Evolutionary conservation across 2,797 vertebrate genomes (phyloP).

Genomic region (Falco concolor): DNA sequence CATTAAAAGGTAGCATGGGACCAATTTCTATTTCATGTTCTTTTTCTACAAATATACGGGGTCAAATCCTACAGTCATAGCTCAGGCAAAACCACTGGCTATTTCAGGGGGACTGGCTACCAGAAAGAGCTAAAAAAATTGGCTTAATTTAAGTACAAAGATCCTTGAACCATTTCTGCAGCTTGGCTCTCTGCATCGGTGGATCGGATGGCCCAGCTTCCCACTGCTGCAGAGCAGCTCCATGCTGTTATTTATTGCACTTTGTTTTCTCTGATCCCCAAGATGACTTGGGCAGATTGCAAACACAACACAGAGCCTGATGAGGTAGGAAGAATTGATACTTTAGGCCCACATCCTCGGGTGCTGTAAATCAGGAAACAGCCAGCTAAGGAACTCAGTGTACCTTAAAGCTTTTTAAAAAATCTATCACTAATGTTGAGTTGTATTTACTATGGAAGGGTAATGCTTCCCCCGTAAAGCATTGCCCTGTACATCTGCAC

Average conservation of each 20-base stretch:
- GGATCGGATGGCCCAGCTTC: neutral
- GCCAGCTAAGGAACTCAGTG: rapidly evolving
- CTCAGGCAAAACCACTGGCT: neutral
- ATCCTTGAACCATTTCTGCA: neutral
- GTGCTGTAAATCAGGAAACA: neutral
- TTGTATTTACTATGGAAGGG: neutral
- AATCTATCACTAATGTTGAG: neutral
- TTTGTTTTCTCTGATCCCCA: neutral
- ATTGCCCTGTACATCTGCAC: neutral
- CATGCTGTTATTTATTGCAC: rapidly evolving
- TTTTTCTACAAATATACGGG: neutral
- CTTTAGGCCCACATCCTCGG: rapidly evolving
- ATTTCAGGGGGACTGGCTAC: neutral
- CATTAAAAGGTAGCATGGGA: neutral
- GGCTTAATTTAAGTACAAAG: neutral
- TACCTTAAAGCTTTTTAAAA: neutral
- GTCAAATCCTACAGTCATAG: neutral
- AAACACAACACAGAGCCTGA: neutral
- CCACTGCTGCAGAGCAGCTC: rapidly evolving
- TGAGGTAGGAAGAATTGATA: neutral
- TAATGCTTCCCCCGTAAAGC: neutral
- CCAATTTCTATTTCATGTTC: rapidly evolving
- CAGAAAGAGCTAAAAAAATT: neutral
- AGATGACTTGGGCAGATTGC: neutral
- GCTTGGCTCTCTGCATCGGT: neutral